A percentile compares a stretch with the other conserved stretches of the same genome.
These are phyloP conservation scores for Mimachlamys varia DNA, from an alignment of 2,888 invertebrate genomes.

Conservation along the genomic window DNA sequence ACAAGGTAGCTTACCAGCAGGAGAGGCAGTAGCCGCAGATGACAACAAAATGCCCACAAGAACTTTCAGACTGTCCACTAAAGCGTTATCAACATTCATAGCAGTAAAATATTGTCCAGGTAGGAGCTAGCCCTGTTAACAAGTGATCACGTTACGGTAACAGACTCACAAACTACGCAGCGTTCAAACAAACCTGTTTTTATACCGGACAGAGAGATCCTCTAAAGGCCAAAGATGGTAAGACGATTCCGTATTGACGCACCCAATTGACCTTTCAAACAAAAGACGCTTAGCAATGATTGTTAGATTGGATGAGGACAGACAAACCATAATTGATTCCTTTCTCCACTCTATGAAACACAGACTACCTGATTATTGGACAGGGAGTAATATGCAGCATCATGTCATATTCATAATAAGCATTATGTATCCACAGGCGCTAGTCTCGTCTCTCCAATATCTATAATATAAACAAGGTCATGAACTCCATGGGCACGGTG, in stretches of 20 bases:
- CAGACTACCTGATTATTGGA: background rate
- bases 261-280: background rate
- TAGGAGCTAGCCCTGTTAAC: background rate
- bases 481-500: too few species aligned
- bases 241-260: constrained; percentile 4
- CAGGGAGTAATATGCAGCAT: background rate
- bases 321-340: background rate
- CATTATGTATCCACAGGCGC: too few species aligned
- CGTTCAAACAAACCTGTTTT: background rate
- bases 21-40: background rate
- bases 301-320: background rate
- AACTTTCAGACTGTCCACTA: constrained; percentile 1
- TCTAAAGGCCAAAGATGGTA: background rate
- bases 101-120: background rate
- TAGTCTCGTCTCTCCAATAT: too few species aligned
- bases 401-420: background rate
- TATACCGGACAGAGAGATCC: background rate
- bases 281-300: background rate
- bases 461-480: too few species aligned
- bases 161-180: background rate
- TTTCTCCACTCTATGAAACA: background rate
- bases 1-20: background rate
- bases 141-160: background rate
- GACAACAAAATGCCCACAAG: background rate
- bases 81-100: constrained; percentile 15